Base-by-base conservation (phyloP, 2,888 invertebrate species). In the Mythimna pallens region DNA sequence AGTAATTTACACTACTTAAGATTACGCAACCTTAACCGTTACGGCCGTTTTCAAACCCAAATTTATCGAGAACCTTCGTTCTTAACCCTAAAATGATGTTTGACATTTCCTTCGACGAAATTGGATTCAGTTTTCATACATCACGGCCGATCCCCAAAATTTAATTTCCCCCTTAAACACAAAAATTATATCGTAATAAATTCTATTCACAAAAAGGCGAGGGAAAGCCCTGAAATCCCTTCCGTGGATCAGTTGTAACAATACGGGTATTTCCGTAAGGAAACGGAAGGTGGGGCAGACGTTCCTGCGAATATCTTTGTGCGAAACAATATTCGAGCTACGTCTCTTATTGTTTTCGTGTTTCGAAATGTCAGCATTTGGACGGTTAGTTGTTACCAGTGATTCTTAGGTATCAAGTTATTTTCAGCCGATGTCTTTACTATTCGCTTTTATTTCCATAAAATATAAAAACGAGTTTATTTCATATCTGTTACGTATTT, bases 271-370 rank as follows among this genome's bases (percentile, higher is more conserved):
- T 88, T 89, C 90, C 90, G 83, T 58, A 63, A 76, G 88, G 87
- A 88, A 88, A 70, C 88, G 88, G 89, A 89, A 91, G 86, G 86
- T 86, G 75, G 76, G 82, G 80, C 89, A 87, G 89, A 87, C 87
- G 89, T 80, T 85, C 65, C 77, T 66, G 61, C 82, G 86, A 89
- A 90, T 87, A 87, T 87, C 88, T 86, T 87, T 89, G 85, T 87
- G 59, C 10, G 63, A 61, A 76, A 81, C 64, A 70, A 75, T 83
- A 78, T 84, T 79, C 74, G 69, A 80, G 85, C 47, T 71, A 10
- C 74, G 40, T 69, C 17, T 78, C 52, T 69, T 82, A 81, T 79
- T 85, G 85, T 85, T 83, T 83, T 77, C 66, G 62, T 64, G 69
- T 83, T 87, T 78, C 43, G 62, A 58, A 82, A 81, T 65, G 72